Base-by-base conservation (phyloP, 2,113 vertebrate genomes). In the Pygoscelis antarcticus region DNA sequence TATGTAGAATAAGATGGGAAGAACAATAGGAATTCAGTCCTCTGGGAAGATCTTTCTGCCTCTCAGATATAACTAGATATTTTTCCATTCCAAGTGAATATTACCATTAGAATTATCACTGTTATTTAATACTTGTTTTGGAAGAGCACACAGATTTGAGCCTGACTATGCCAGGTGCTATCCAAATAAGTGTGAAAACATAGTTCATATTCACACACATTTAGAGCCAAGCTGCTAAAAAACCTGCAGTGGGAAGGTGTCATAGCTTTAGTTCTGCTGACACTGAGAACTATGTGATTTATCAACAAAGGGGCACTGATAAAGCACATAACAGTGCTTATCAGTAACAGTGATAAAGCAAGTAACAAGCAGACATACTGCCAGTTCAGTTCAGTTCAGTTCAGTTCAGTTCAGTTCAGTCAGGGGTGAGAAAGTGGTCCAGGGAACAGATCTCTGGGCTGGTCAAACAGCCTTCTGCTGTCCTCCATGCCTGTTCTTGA, bases 321-420 rank as follows among this genome's bases (percentile, higher is more conserved):
- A 42, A 66, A 44, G 4, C 23, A 42, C 0, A 11, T 40, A 40
- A 40, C 38, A 40, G 38, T 40, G 38, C 38, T 40, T 40, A 40
- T 40, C 38, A 40, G 38, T 40, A 40, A 40, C 60, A 47, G 9
- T 0, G 0, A 34, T 44, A 42, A 66, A 44, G 4, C 23, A 61
- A 78, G 22, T 64, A 55, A 68, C 0, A 1, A 65, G 49, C 19
- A 65, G 26, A 13, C 4, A 7, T 25, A 29, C 1, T 0, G 3
- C 26, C 26, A 57, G 9, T 8, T 87, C 72, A 3, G 49, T 47
- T 58, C 60, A 7, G n/a, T 46, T 58, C 60, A 7, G n/a, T 46
- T 89, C 38, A 51, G 54, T 20, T 58, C 60, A 7, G n/a, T 46
- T 58, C 60, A 7, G n/a, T 46, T 89, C 38, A 51, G 54, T 20